phyloP scores from a whole-genome alignment of 2,888 invertebrate species.

The Amphipoea lucens region DNA sequence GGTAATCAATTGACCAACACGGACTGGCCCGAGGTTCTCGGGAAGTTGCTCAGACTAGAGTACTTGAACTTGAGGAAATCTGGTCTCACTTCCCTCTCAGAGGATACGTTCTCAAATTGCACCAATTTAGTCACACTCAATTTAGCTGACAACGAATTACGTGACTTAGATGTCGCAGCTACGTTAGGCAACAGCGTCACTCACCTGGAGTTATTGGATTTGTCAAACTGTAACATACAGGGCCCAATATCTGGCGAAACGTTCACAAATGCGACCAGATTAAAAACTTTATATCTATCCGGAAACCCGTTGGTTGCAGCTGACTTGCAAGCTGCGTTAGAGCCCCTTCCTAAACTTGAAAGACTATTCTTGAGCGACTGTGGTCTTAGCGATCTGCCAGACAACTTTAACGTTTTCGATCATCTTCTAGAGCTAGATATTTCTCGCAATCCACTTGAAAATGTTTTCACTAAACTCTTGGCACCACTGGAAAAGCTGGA shows the following conservation, averaged over 20 bases:
- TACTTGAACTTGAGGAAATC: slow-evolving; percentile 91
- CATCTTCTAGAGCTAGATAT: slow-evolving; percentile 92
- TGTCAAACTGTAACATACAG: slow-evolving; percentile 92
- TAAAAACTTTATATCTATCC: slow-evolving; percentile 91
- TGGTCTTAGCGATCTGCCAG: slow-evolving; percentile 91
- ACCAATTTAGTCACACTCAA: slow-evolving; percentile 91
- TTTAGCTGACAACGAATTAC: slow-evolving; percentile 92
- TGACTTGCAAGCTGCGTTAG: slow-evolving; percentile 92
- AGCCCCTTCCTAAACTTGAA: slow-evolving; percentile 92
- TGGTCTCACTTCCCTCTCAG: slow-evolving; percentile 91
- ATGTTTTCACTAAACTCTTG: slow-evolving; percentile 92
- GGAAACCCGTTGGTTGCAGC: slow-evolving; percentile 93
- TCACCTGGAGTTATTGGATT: slow-evolving; percentile 92
- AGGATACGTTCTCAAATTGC: slow-evolving; percentile 92
- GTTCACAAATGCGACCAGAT: slow-evolving; percentile 92
- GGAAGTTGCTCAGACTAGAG: slow-evolving; percentile 91
- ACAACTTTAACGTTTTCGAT: slow-evolving; percentile 92
- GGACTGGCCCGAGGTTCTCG: slow-evolving; percentile 91
- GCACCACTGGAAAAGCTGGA: slow-evolving; percentile 92
- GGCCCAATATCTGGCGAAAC: slow-evolving; percentile 92
- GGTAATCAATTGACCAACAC: slow-evolving; percentile 90
- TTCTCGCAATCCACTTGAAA: slow-evolving; percentile 92
- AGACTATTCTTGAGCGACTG: slow-evolving; percentile 92
- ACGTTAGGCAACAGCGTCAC: slow-evolving; percentile 92
- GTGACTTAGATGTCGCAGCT: slow-evolving; percentile 91